These are phyloP conservation scores for Tor tambroides DNA, from an alignment of 2,113 vertebrate species.

Conservation along the genomic window DNA sequence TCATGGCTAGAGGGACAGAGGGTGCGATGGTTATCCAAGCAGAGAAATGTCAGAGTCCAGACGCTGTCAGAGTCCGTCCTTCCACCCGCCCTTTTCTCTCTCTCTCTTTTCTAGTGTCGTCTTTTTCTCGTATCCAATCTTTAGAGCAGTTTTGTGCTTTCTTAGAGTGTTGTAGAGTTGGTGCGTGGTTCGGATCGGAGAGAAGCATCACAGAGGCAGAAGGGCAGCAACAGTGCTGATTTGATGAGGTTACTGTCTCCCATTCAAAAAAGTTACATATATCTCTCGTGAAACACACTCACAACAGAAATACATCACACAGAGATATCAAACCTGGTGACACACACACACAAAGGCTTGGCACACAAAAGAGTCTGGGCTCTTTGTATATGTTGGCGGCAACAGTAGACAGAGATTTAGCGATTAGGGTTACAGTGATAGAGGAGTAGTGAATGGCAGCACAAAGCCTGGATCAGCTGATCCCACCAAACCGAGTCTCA, in stretches of 20 bases:
- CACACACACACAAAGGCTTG: slow-evolving; percentile 65
- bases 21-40: slow-evolving; percentile 83
- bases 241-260: slow-evolving; percentile 47
- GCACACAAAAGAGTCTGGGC: slow-evolving; percentile 88
- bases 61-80: slow-evolving; percentile 41
- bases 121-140: slow-evolving; percentile 16
- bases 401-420: slow-evolving; percentile 92
- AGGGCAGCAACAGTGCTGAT: slow-evolving; percentile 38
- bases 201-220: not conserved
- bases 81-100: slow-evolving; percentile 2
- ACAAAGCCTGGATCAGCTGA: slow-evolving; percentile 43
- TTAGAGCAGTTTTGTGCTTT: slow-evolving; percentile 22
- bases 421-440: slow-evolving; percentile 86
- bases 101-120: slow-evolving; percentile 8
- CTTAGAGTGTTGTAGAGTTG: not conserved
- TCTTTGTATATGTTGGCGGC: slow-evolving; percentile 91
- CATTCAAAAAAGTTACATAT: slow-evolving; percentile 52
- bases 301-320: slow-evolving; percentile 63
- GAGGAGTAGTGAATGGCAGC: slow-evolving; percentile 56
- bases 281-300: slow-evolving; percentile 26
- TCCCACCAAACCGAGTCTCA: not conserved
- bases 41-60: slow-evolving; percentile 81
- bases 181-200: not conserved
- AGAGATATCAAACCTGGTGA: slow-evolving; percentile 59
- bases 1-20: slow-evolving; percentile 74